Conservation (phyloP, 2,797 vertebrate genomes). For the Arremon brunneinucha region DNA sequence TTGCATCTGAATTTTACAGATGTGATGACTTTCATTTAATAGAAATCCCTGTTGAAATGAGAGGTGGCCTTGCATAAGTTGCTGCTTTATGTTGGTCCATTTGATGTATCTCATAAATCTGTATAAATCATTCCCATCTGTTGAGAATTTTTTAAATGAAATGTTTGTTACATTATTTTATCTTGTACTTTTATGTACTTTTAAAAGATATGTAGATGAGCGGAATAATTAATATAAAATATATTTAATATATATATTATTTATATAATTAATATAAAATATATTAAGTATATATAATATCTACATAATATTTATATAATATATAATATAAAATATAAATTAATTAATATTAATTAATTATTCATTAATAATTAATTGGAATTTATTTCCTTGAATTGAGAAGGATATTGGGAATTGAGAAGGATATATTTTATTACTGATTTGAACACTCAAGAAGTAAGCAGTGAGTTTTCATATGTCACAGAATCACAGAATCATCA, state of each 20-base stretch:
- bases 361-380: not conserved
- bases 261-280: not conserved
- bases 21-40: not conserved
- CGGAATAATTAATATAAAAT: not conserved
- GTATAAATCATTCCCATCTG: not conserved
- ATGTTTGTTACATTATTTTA: not conserved
- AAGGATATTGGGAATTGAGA: not conserved
- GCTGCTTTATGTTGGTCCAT: not conserved
- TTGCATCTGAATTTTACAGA: not conserved
- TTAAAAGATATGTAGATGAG: not conserved
- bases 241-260: too few relatives aligned
- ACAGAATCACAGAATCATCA: not conserved
- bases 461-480: accelerated
- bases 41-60: not conserved
- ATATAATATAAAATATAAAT: too few relatives aligned
- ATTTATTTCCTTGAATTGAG: not conserved
- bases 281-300: too few relatives aligned
- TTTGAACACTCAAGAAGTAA: not conserved
- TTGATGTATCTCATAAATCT: not conserved
- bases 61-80: not conserved
- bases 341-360: too few relatives aligned
- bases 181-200: not conserved
- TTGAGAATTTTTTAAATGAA: not conserved
- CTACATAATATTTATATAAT: too few relatives aligned
- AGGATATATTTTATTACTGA: not conserved